Percentiles rank a stretch among this genome's conserved stretches.
Evolutionary conservation across 1,140 invertebrate genomes (phyloP).

Genomic region (Dufourea novaeangliae): DNA sequence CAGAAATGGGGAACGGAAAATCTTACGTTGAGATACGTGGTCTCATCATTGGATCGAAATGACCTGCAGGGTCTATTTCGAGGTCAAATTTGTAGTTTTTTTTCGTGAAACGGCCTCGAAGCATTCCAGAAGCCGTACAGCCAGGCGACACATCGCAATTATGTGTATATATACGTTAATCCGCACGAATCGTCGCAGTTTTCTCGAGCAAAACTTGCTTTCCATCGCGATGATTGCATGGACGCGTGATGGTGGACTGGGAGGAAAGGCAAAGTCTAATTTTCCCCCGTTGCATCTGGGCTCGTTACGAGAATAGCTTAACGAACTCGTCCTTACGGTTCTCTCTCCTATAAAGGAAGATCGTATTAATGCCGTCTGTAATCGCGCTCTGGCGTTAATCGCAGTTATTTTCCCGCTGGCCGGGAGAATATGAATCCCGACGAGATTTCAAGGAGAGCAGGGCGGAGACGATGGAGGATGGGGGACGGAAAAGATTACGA

Average conservation of each 20-base stretch:
- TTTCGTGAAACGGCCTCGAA: too few relatives aligned
- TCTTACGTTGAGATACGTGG: too few relatives aligned
- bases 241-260: not conserved
- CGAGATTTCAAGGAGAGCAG: not conserved
- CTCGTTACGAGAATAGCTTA: constrained; percentile 11
- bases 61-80: too few relatives aligned
- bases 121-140: too few relatives aligned
- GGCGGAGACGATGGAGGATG: too few relatives aligned
- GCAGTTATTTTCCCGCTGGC: not conserved
- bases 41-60: too few relatives aligned
- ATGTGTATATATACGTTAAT: too few relatives aligned
- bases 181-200: constrained; percentile 26
- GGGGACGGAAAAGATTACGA: not conserved
- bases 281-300: not conserved
- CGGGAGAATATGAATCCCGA: not conserved
- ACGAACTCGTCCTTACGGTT: constrained; percentile 10
- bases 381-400: constrained; percentile 7
- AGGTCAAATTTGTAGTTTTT: too few relatives aligned
- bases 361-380: constrained; percentile 3
- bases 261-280: not conserved
- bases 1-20: too few relatives aligned
- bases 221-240: not conserved
- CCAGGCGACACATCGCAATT: too few relatives aligned
- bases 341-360: not conserved
- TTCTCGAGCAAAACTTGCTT: not conserved